Evolutionary conservation across 2,113 vertebrate species (phyloP).

Genomic region (Phoenicopterus ruber): DNA sequence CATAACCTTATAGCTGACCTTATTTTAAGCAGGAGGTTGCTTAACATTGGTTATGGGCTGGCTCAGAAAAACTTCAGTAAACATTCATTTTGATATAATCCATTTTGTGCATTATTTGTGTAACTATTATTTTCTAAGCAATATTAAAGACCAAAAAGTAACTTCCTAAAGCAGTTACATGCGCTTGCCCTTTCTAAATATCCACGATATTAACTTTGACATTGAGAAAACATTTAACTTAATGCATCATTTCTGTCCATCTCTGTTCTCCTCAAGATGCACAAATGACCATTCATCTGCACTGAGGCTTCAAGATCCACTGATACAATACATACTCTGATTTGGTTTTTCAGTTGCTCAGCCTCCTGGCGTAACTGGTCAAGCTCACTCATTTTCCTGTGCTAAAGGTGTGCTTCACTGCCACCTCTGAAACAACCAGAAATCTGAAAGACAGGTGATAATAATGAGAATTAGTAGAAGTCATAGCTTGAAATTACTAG

Average conservation of each 20-base stretch:
- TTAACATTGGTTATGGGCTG: neutral
- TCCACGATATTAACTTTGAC: neutral
- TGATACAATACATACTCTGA: conserved; percentile 83
- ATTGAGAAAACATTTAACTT: neutral
- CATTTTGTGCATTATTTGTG: neutral
- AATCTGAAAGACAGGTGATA: conserved; percentile 74
- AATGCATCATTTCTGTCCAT: neutral
- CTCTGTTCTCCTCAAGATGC: neutral
- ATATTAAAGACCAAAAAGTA: neutral
- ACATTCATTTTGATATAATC: neutral
- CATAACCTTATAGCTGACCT: neutral
- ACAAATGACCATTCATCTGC: neutral
- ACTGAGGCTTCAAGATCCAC: neutral
- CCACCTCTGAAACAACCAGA: conserved; percentile 82
- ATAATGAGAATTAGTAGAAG: neutral
- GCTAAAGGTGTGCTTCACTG: conserved; percentile 82
- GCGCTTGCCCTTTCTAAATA: neutral
- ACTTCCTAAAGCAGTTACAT: neutral
- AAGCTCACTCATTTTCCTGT: conserved; percentile 97
- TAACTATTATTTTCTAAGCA: neutral
- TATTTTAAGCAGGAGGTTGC: neutral
- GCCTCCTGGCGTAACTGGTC: conserved; percentile 99
- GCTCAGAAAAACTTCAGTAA: neutral
- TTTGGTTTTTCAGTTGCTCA: conserved; percentile 99
- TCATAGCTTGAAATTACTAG: neutral